These are phyloP conservation scores for Salarias fasciatus DNA, from an alignment of 2,797 vertebrate species.

Conservation along the genomic window DNA sequence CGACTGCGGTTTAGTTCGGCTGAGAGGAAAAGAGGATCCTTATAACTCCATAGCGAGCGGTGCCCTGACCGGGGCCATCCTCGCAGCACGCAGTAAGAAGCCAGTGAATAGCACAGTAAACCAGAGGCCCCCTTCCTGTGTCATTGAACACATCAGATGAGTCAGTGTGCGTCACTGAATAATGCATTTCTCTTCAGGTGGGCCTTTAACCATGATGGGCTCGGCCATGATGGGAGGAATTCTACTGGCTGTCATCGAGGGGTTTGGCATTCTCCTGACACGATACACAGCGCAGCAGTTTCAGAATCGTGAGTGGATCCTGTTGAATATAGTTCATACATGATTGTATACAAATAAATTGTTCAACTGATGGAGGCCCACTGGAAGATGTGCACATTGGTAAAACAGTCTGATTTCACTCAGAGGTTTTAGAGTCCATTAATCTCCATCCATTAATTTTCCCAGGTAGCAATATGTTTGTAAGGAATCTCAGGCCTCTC, in stretches of 20 bases:
- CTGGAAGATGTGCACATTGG: too few species aligned
- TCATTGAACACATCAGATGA: background rate
- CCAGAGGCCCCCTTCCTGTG: background rate
- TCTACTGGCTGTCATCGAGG: slow-evolving; percentile 91
- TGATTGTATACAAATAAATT: too few species aligned
- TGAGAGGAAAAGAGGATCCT: slow-evolving; percentile 91
- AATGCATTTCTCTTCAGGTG: slow-evolving; percentile 78
- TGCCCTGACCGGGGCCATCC: slow-evolving; percentile 89
- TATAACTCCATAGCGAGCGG: slow-evolving; percentile 95
- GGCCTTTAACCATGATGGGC: slow-evolving; percentile 91
- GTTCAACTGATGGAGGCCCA: too few species aligned
- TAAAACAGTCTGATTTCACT: too few species aligned
- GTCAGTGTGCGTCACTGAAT: background rate
- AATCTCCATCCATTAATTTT: too few species aligned
- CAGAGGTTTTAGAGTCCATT: too few species aligned
- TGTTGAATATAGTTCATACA: background rate
- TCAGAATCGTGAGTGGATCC: slow-evolving; percentile 86
- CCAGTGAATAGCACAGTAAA: background rate
- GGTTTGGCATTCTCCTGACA: slow-evolving; percentile 92
- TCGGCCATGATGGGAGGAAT: slow-evolving; percentile 92
- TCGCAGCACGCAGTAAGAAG: slow-evolving; percentile 90
- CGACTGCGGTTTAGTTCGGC: slow-evolving; percentile 88
- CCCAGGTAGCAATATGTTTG: too few species aligned
- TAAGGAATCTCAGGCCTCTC: too few species aligned
- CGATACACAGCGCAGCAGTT: slow-evolving; percentile 92